Evolutionary conservation across 2,888 invertebrate species (phyloP).

Genomic region (Sinhomidia bicolor): DNA sequence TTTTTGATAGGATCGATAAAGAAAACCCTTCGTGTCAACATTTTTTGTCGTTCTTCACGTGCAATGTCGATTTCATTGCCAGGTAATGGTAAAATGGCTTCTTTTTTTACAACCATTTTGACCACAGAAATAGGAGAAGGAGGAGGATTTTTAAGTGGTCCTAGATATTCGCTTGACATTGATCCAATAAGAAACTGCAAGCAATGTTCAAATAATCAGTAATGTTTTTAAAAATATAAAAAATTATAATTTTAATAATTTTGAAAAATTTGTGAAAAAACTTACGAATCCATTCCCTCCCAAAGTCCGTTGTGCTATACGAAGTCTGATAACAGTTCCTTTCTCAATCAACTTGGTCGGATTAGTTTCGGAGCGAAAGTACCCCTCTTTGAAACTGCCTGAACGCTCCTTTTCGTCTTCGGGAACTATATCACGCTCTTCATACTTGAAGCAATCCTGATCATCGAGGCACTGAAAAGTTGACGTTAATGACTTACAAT

Average conservation of each 20-base stretch:
- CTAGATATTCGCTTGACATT: slow-evolving; percentile 49
- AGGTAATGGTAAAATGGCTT: too few species aligned
- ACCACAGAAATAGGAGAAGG: neutral
- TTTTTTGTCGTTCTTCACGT: neutral
- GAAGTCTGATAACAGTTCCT: slow-evolving; percentile 31
- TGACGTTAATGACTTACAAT: too few species aligned
- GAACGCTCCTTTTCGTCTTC: neutral
- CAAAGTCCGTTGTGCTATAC: slow-evolving; percentile 49
- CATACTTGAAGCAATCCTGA: slow-evolving; percentile 32
- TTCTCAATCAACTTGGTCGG: slow-evolving; percentile 39
- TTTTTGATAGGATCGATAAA: neutral
- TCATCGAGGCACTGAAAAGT: slow-evolving; percentile 46
- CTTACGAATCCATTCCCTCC: slow-evolving; percentile 70
- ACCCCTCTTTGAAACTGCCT: neutral
- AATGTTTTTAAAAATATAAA: neutral
- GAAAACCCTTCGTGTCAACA: neutral
- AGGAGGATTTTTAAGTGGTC: slow-evolving; percentile 49
- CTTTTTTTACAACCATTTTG: neutral
- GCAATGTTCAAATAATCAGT: neutral
- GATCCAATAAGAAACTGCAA: slow-evolving; percentile 58
- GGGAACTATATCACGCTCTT: neutral
- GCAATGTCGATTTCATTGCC: neutral
- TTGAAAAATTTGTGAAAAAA: too few species aligned
- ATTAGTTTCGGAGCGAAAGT: slow-evolving; percentile 23
- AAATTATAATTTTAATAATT: neutral